Conservation (phyloP, 1,140 invertebrate species). For the Helicoverpa armigera region DNA sequence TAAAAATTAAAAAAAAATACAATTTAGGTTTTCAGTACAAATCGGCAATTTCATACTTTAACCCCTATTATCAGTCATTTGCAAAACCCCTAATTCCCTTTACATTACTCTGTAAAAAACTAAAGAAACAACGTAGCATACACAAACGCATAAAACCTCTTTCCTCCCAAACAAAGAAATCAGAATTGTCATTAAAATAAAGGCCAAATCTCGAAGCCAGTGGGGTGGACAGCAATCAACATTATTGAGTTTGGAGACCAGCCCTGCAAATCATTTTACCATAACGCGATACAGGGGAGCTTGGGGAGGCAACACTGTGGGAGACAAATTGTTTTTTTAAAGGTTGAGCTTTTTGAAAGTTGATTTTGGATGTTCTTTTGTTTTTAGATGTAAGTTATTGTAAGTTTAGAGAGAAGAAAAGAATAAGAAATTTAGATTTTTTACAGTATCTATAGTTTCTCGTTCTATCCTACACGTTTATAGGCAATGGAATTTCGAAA, state of each 20-base stretch:
- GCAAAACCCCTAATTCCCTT: too few relatives aligned
- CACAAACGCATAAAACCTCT: neutral
- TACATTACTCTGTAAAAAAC: neutral
- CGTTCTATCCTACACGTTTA: too few relatives aligned
- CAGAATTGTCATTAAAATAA: slow-evolving; percentile 30
- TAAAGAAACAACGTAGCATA: neutral
- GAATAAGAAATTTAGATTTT: too few relatives aligned
- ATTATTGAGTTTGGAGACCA: slow-evolving; percentile 53
- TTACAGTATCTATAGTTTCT: too few relatives aligned
- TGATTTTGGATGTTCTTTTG: slow-evolving; percentile 3
- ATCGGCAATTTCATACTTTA: too few relatives aligned
- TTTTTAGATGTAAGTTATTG: neutral
- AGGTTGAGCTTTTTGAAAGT: slow-evolving; percentile 13
- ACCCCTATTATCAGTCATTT: too few relatives aligned
- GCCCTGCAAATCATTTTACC: slow-evolving; percentile 54
- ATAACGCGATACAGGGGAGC: slow-evolving; percentile 28
- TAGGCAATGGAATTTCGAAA: too few relatives aligned
- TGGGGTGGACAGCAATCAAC: slow-evolving; percentile 52
- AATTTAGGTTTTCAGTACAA: too few relatives aligned
- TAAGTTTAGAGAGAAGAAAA: neutral
- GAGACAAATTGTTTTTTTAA: slow-evolving; percentile 43
- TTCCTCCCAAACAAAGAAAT: slow-evolving; percentile 10
- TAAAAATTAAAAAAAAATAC: too few relatives aligned
- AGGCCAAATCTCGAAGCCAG: slow-evolving; percentile 30
- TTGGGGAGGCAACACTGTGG: neutral